phyloP scores from a whole-genome alignment of 30 jellyfish, hydroid and myxozoan genomes.

The Rhopilema esculentum region DNA sequence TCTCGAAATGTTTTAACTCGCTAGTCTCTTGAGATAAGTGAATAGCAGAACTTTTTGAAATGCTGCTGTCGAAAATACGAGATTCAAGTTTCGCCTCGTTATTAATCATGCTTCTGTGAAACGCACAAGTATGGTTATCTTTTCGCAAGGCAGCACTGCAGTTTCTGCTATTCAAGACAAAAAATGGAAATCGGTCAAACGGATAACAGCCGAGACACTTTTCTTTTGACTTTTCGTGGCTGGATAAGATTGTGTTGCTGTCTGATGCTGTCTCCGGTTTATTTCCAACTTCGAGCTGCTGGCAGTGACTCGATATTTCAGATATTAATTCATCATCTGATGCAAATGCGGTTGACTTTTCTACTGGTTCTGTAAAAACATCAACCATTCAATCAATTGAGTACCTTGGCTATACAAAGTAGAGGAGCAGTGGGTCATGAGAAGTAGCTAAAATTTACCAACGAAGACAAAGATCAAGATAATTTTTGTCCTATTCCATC shows the following conservation, averaged over 20 bases:
- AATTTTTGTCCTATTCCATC: too few relatives aligned
- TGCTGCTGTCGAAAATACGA: neutral
- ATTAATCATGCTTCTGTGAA: conserved; percentile 53
- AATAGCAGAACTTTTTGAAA: neutral
- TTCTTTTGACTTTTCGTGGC: neutral
- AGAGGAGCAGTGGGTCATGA: too few relatives aligned
- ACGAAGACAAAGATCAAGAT: too few relatives aligned
- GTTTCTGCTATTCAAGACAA: conserved; percentile 76
- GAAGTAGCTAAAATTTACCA: too few relatives aligned
- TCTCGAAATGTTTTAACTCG: neutral
- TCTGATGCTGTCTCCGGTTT: neutral
- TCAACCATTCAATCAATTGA: too few relatives aligned
- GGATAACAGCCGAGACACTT: conserved; percentile 95
- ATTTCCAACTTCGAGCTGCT: neutral
- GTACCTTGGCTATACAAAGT: too few relatives aligned
- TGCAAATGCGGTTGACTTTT: too few relatives aligned
- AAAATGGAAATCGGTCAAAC: conserved; percentile 76
- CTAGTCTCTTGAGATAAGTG: neutral
- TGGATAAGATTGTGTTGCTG: too few relatives aligned
- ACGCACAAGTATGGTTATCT: conserved; percentile 73
- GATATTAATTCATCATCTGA: neutral
- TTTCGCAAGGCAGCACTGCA: conserved; percentile 50
- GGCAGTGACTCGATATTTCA: conserved; percentile 3
- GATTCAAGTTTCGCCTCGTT: neutral
- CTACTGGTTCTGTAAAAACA: too few relatives aligned